Percentiles rank a stretch among this genome's conserved stretches.
Evolutionary conservation across 2,797 vertebrate genomes (phyloP).

Genomic region (Sebastes hopkinsi): DNA sequence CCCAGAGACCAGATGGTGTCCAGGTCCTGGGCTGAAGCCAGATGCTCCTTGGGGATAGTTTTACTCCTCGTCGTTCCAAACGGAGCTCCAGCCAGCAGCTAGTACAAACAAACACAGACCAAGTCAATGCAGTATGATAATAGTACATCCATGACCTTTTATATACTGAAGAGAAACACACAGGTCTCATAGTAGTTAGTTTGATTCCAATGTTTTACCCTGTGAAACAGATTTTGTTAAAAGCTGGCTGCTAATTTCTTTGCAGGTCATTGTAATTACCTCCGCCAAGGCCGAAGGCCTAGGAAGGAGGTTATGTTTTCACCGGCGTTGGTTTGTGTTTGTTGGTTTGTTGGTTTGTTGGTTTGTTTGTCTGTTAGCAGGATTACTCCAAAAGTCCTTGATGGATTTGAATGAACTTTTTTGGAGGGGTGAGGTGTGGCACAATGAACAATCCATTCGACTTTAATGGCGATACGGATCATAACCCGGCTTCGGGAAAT

Average conservation of each 20-base stretch:
- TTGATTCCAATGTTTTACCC: background rate
- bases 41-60: constrained; percentile 89
- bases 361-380: no score
- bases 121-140: background rate
- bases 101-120: constrained; percentile 26
- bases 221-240: background rate
- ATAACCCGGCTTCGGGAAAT: no score
- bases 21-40: constrained; percentile 92
- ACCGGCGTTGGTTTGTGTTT: no score
- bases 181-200: background rate
- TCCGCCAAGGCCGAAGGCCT: no score
- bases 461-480: no score
- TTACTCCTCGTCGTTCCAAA: constrained; percentile 94
- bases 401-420: no score
- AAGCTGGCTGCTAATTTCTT: background rate
- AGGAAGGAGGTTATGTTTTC: no score
- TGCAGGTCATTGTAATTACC: background rate
- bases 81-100: constrained; percentile 93
- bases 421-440: no score
- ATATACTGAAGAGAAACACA: background rate
- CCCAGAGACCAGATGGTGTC: constrained; percentile 99
- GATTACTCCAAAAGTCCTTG: no score
- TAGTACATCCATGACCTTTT: background rate
- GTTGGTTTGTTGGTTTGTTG: no score
- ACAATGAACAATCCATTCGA: no score